These are phyloP conservation scores for Masticophis lateralis DNA, from an alignment of 2,797 vertebrate genomes.

Conservation along the genomic window DNA sequence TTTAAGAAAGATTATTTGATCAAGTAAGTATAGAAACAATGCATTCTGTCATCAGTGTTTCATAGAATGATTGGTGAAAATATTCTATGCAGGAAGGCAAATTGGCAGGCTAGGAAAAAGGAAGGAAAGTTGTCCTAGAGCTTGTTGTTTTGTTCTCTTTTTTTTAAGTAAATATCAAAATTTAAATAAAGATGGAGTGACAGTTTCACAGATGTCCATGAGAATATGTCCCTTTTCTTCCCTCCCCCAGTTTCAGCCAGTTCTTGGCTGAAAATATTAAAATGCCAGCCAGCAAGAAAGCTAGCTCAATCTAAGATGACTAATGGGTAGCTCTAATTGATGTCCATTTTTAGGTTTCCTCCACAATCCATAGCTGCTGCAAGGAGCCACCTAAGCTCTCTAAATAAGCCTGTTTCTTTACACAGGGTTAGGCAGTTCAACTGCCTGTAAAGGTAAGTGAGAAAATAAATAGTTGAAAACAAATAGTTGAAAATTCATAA, in stretches of 20 bases:
- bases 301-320: neutral
- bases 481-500: neutral
- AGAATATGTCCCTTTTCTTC: neutral
- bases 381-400: neutral
- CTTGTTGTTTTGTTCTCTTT: neutral
- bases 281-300: neutral
- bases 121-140: neutral
- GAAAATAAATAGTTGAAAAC: neutral
- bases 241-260: neutral
- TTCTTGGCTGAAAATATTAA: neutral
- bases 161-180: neutral
- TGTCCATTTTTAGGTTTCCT: neutral
- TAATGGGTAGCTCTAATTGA: neutral
- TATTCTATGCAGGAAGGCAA: neutral
- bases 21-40: neutral
- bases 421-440: neutral
- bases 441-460: neutral
- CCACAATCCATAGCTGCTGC: neutral
- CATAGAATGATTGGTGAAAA: neutral
- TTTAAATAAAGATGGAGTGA: neutral
- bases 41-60: neutral
- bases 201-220: neutral
- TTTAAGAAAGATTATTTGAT: neutral
- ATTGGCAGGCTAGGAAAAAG: neutral
- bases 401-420: neutral